Evolutionary conservation across 2,888 invertebrate genomes (phyloP), one percentile per base, ranked within the genome.

Genomic region (Brachylomia viminalis): DNA sequence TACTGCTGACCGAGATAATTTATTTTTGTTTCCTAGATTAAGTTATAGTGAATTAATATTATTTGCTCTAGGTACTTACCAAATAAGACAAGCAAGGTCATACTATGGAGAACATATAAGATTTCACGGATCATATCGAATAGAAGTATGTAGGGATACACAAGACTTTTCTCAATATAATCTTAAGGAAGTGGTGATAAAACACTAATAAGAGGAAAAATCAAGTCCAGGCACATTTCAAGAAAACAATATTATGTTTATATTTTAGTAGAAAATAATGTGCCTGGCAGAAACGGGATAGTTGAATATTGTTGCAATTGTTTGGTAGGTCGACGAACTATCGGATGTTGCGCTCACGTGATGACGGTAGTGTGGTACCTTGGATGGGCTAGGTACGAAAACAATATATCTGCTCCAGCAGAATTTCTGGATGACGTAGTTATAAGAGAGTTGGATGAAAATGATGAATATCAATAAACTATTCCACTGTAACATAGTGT

Each of bases 51-150:
- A 71, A 68, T 27, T 67, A 38, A 67, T 72, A 52, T 3, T 69
- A 20, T 72, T 72, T 71, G 72, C 72, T 56, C 42, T 72, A 71
- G 71, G 72, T 20, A 72, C 72, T 33, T 71, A 72, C n/a, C 52
- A 70, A 1, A 72, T 72, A 23, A 72, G 70, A 6, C 52, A 72
- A 72, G 56, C 72, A 1, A 71, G 56, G 0, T 71, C 72, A 0
- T 72, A 72, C 0, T 72, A 72, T 0, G 72, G 72, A 0, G 72
- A 72, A 70, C 71, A 72, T 69, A 69, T 72, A 2, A 4, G 54
- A 15, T 72, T 72, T 72, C 72, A 72, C 0, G 72, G 72, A 72
- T 71, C 72, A 56, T 70, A 72, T 52, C 2, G 68, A 20, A 67
- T 67, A 49, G 49, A 71, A 71, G 2, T 71, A 71, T 71, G 68